A percentile compares a stretch with the other conserved stretches of the same genome.
phyloP scores from a whole-genome alignment of 1,140 invertebrate genomes.

The Zaprionus tsacasi region DNA sequence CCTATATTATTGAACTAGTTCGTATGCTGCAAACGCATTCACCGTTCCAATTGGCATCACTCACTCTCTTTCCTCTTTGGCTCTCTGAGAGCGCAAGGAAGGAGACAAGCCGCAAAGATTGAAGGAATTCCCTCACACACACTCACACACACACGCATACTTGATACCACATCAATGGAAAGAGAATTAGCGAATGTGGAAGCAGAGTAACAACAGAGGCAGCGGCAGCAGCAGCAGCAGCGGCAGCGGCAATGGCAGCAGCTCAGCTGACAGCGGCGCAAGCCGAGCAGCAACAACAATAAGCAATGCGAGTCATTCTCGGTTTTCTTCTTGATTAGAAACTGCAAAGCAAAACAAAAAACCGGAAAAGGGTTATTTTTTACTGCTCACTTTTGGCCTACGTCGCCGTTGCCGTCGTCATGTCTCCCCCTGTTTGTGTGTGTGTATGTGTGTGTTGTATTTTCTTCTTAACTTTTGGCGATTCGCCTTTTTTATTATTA shows the following conservation, averaged over 20 bases:
- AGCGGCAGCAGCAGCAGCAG: neutral
- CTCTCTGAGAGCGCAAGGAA: constrained; percentile 3
- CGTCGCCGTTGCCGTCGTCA: constrained; percentile 28
- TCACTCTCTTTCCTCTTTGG: neutral
- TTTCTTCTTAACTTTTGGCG: constrained; percentile 80
- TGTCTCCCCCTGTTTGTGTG: constrained; percentile 53
- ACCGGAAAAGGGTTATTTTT: constrained; percentile 82
- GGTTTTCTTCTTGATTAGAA: constrained; percentile 77
- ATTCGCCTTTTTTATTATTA: constrained; percentile 72
- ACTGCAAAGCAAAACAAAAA: constrained; percentile 81
- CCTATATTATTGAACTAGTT: too few relatives aligned
- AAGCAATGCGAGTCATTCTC: constrained; percentile 41
- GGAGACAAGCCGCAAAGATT: constrained; percentile 6
- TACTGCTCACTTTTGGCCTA: constrained; percentile 65
- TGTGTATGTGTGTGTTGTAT: constrained; percentile 51
- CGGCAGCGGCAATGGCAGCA: constrained; percentile 1
- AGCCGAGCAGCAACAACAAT: constrained; percentile 24
- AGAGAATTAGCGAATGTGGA: constrained; percentile 54
- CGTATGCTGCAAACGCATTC: neutral
- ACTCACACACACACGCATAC: neutral
- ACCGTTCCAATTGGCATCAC: neutral
- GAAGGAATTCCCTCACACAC: constrained; percentile 18
- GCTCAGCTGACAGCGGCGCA: constrained; percentile 12
- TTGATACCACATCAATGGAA: constrained; percentile 43
- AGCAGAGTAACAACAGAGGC: constrained; percentile 13